Evolutionary conservation across 2,797 vertebrate genomes (phyloP).

Genomic region (Notamacropus eugenii): DNA sequence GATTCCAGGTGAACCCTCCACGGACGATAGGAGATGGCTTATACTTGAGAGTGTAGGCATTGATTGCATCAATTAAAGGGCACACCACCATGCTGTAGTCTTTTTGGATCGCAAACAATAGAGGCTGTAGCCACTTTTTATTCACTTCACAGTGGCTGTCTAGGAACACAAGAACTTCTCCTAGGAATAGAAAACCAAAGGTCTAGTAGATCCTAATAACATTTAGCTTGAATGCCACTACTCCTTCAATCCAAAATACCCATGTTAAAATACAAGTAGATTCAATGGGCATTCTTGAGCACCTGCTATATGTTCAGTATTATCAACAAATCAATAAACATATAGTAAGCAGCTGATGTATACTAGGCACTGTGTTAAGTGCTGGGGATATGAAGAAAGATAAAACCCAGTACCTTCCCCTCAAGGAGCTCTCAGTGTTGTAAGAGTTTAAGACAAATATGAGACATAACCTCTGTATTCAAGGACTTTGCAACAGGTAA

Average conservation of each 20-base stretch:
- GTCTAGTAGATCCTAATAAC: background rate
- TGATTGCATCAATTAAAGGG: conserved; percentile 95
- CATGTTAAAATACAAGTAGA: background rate
- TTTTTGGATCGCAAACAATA: conserved; percentile 88
- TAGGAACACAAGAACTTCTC: conserved; percentile 95
- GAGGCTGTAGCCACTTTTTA: conserved; percentile 91
- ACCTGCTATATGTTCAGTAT: background rate
- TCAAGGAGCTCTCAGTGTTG: background rate
- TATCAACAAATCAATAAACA: background rate
- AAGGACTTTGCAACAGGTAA: background rate
- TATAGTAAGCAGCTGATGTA: background rate
- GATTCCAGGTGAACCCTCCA: conserved; percentile 95
- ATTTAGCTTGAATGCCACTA: background rate
- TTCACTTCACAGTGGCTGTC: conserved; percentile 98
- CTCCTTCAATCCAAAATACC: background rate
- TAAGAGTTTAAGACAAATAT: background rate
- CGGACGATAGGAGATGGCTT: conserved; percentile 91
- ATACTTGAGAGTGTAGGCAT: conserved; percentile 91
- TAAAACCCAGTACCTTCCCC: background rate
- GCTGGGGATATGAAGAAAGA: background rate
- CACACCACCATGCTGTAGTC: conserved; percentile 90
- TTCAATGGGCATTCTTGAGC: background rate
- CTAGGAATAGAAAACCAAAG: conserved; percentile 81
- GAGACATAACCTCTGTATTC: background rate
- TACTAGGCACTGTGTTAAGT: background rate